phyloP scores from a whole-genome alignment of 1,140 invertebrate genomes.

The Drosophila virilis region DNA sequence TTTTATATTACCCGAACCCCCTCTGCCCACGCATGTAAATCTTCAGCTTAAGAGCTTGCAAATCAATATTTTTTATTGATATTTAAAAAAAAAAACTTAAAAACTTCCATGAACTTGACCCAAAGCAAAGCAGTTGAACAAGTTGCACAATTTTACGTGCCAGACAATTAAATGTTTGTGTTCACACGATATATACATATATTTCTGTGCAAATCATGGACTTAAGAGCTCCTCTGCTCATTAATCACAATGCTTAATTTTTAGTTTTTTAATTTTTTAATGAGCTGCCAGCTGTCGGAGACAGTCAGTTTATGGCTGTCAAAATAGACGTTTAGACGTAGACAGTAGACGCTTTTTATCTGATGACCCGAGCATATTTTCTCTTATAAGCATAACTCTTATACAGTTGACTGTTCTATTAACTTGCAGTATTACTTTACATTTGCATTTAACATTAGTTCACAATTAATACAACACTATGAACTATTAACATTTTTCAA shows the following conservation, averaged over 20 bases:
- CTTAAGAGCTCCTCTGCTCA: slow-evolving; percentile 35
- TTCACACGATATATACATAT: slow-evolving; percentile 42
- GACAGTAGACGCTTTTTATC: too few species aligned
- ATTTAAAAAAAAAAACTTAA: slow-evolving; percentile 7
- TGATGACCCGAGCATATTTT: background rate
- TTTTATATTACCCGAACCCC: slow-evolving; percentile 10
- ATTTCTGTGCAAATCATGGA: slow-evolving; percentile 43
- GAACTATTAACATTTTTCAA: background rate
- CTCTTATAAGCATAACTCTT: background rate
- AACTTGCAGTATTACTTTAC: background rate
- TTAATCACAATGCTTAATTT: slow-evolving; percentile 77
- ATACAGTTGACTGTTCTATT: background rate
- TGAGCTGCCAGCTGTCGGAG: slow-evolving; percentile 33
- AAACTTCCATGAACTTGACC: slow-evolving; percentile 61
- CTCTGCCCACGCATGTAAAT: background rate
- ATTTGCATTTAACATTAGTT: background rate
- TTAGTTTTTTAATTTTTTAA: slow-evolving; percentile 20
- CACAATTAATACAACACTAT: too few species aligned
- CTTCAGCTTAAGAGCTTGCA: slow-evolving; percentile 4
- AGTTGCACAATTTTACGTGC: slow-evolving; percentile 60
- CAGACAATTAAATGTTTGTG: slow-evolving; percentile 13
- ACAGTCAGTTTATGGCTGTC: background rate
- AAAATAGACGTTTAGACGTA: background rate
- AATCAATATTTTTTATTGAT: slow-evolving; percentile 15
- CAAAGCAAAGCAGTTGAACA: slow-evolving; percentile 25